phyloP scores from a whole-genome alignment of 2,797 vertebrate species.

The Thamnophis elegans region DNA sequence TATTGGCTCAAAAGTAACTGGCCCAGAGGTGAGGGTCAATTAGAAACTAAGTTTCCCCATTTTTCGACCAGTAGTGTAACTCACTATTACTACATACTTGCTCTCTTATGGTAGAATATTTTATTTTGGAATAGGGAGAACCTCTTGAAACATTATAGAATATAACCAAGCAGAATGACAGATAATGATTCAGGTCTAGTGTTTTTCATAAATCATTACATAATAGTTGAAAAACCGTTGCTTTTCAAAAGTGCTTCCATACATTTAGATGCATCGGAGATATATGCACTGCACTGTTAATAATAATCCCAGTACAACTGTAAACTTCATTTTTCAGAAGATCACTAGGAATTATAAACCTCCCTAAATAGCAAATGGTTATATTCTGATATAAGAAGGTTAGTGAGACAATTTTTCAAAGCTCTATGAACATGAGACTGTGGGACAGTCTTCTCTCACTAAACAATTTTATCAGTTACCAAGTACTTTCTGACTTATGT shows the following conservation, averaged over 20 bases:
- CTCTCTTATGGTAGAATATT: neutral
- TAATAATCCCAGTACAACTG: neutral
- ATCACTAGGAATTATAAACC: constrained; percentile 39
- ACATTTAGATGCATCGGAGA: constrained; percentile 2
- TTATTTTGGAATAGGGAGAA: neutral
- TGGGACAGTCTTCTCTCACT: constrained; percentile 20
- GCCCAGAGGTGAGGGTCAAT: neutral
- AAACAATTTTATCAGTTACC: constrained; percentile 37
- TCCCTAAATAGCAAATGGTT: constrained; percentile 10
- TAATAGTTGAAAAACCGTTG: neutral
- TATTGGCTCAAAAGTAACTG: neutral
- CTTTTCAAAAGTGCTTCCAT: neutral
- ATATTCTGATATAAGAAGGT: constrained; percentile 31
- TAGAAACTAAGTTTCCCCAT: neutral
- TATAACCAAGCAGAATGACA: neutral
- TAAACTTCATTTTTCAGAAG: constrained; percentile 36
- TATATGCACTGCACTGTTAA: neutral
- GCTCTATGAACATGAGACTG: constrained; percentile 35
- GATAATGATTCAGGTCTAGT: neutral
- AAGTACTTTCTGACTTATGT: constrained; percentile 11
- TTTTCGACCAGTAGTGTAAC: neutral
- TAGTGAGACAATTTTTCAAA: constrained; percentile 32
- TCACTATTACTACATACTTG: neutral
- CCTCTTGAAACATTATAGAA: neutral
- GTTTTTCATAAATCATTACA: neutral